phyloP scores from a whole-genome alignment of 2,888 invertebrate genomes.

The Eristalis intricaria region DNA sequence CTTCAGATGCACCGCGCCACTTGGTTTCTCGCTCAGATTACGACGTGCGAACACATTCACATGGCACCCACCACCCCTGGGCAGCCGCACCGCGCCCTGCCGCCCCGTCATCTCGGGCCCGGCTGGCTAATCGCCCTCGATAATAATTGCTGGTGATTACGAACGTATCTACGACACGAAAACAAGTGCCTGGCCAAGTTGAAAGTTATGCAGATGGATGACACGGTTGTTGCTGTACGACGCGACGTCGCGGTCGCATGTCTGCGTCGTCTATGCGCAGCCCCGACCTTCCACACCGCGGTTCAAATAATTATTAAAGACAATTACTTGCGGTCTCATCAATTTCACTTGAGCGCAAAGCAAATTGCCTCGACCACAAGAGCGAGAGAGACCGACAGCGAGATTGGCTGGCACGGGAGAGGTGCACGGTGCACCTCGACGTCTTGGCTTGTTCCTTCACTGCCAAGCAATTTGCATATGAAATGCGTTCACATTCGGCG shows the following conservation, averaged over 20 bases:
- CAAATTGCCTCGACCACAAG: conserved; percentile 65
- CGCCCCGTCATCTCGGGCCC: background rate
- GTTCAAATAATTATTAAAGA: conserved; percentile 69
- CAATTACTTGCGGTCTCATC: conserved; percentile 70
- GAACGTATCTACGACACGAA: conserved; percentile 42
- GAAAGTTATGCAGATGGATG: conserved; percentile 34
- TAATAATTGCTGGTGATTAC: conserved; percentile 69
- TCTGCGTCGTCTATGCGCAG: conserved; percentile 38
- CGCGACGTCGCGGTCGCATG: too few relatives aligned
- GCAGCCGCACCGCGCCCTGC: background rate
- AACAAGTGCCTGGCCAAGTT: conserved; percentile 13
- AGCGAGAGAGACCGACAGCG: conserved; percentile 44
- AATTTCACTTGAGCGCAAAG: conserved; percentile 70
- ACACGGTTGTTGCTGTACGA: background rate
- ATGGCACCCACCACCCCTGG: background rate
- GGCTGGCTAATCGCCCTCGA: conserved; percentile 52
- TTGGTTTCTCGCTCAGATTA: conserved; percentile 64
- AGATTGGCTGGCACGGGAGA: conserved; percentile 5
- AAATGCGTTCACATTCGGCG: conserved; percentile 59
- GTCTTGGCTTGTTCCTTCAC: background rate
- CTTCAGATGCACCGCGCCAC: background rate
- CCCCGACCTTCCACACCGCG: conserved; percentile 60
- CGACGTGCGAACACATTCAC: conserved; percentile 75
- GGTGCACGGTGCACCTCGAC: conserved; percentile 4
- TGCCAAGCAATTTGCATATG: conserved; percentile 59